Conservation (phyloP, 1,140 invertebrate genomes). For the Drosophila chauvacae region DNA sequence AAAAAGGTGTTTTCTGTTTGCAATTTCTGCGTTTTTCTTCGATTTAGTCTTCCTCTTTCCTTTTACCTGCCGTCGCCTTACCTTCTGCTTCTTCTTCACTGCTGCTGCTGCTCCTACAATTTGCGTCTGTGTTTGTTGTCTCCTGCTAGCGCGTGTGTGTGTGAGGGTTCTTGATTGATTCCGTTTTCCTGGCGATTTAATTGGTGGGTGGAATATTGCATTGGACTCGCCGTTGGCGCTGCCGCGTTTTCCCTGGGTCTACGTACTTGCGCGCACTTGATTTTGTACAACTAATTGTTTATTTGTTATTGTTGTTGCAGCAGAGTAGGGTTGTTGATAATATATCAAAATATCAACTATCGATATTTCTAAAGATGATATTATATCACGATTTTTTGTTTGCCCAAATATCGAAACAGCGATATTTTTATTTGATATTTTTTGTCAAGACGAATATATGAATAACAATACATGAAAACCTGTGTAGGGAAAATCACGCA, state of each 20-base stretch:
- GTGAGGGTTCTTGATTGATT: constrained; percentile 10
- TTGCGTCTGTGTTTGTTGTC: constrained; percentile 50
- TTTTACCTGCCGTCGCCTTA: constrained; percentile 48
- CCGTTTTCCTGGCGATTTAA: constrained; percentile 9
- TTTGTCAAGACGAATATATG: too few species aligned
- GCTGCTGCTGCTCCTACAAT: constrained; percentile 38
- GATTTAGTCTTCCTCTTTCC: constrained; percentile 4
- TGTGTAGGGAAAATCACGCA: too few species aligned
- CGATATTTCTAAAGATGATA: too few species aligned
- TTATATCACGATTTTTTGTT: too few species aligned
- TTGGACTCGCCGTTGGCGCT: constrained; percentile 6
- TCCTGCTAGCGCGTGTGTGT: constrained; percentile 35
- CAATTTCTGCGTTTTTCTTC: constrained; percentile 35
- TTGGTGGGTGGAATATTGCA: constrained; percentile 8
- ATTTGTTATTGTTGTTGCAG: constrained; percentile 38
- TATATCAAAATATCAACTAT: too few species aligned
- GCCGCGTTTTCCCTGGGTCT: constrained; percentile 9
- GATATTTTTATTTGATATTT: too few species aligned
- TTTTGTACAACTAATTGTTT: constrained; percentile 34
- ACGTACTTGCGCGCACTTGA: constrained; percentile 19
- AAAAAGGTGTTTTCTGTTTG: constrained; percentile 43
- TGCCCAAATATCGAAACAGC: too few species aligned
- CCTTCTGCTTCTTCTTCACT: constrained; percentile 44
- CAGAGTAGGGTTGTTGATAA: too few species aligned
- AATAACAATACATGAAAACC: too few species aligned